Conservation (phyloP, 2,797 vertebrate species). For the Cryptoblepharus egeriae region DNA sequence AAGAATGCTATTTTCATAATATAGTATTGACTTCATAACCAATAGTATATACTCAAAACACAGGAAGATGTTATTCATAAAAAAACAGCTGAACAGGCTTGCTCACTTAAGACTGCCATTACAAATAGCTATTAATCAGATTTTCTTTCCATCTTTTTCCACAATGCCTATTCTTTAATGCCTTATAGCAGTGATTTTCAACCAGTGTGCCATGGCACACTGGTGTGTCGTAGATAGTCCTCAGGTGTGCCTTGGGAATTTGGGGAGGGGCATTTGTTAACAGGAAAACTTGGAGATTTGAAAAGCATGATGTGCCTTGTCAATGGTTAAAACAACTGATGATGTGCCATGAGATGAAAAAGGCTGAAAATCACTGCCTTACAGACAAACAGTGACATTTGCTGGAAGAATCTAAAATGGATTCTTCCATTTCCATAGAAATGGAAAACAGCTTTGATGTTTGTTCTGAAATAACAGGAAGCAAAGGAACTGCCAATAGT, state of each 20-base stretch:
- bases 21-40: neutral
- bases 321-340: too few species aligned
- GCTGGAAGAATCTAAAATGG: conserved; percentile 37
- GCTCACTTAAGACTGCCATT: neutral
- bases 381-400: conserved; percentile 76
- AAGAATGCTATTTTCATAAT: neutral
- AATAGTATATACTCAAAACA: neutral
- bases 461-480: conserved; percentile 31
- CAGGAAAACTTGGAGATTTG: too few species aligned
- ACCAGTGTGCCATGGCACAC: too few species aligned
- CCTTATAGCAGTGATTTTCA: too few species aligned
- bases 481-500: conserved; percentile 6
- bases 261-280: too few species aligned
- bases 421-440: too few species aligned
- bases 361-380: too few species aligned
- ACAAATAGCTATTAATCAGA: neutral
- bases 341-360: too few species aligned
- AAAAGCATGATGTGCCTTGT: too few species aligned
- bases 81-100: neutral
- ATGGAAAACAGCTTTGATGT: conserved; percentile 3
- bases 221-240: too few species aligned
- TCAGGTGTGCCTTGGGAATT: too few species aligned
- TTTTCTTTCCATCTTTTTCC: conserved; percentile 27
- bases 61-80: neutral
- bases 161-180: conserved; percentile 48